phyloP scores from a whole-genome alignment of 1,140 invertebrate genomes.

The Maniola jurtina region DNA sequence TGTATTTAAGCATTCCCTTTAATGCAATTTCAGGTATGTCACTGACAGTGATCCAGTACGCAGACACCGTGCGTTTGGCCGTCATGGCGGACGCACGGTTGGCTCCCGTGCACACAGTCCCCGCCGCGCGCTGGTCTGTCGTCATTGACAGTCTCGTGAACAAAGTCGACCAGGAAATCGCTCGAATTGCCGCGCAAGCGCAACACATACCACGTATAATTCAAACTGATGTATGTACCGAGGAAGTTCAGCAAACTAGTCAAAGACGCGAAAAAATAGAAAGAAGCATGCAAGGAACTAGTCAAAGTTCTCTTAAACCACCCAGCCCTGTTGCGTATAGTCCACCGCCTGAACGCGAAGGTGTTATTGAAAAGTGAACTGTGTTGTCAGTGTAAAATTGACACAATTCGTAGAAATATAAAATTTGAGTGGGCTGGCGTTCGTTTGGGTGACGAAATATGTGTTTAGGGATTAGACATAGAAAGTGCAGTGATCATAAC shows the following conservation, averaged over 20 bases:
- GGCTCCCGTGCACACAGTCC: conserved; percentile 78
- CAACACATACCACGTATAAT: conserved; percentile 11
- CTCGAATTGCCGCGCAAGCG: conserved; percentile 28
- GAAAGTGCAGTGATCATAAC: background rate
- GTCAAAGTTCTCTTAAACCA: conserved; percentile 22
- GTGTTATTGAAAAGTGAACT: conserved; percentile 26
- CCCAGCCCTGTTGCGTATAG: conserved; percentile 22
- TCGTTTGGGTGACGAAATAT: background rate
- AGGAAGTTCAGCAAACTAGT: conserved; percentile 1
- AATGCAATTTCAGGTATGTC: conserved; percentile 82
- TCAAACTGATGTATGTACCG: background rate
- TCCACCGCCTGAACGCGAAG: conserved; percentile 28
- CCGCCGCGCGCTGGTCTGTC: conserved; percentile 58
- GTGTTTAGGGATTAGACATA: too few species aligned
- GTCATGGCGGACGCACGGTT: conserved; percentile 88
- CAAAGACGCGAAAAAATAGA: background rate
- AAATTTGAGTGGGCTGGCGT: background rate
- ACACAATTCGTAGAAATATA: background rate
- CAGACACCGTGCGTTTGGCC: conserved; percentile 82
- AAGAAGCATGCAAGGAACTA: conserved; percentile 6
- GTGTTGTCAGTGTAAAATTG: background rate
- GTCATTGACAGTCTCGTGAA: conserved; percentile 55
- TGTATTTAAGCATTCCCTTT: background rate
- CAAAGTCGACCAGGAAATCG: conserved; percentile 61
- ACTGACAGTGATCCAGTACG: conserved; percentile 86